Evolutionary conservation across 1,140 invertebrate species (phyloP).

Genomic region (Metopolophium dirhodum): DNA sequence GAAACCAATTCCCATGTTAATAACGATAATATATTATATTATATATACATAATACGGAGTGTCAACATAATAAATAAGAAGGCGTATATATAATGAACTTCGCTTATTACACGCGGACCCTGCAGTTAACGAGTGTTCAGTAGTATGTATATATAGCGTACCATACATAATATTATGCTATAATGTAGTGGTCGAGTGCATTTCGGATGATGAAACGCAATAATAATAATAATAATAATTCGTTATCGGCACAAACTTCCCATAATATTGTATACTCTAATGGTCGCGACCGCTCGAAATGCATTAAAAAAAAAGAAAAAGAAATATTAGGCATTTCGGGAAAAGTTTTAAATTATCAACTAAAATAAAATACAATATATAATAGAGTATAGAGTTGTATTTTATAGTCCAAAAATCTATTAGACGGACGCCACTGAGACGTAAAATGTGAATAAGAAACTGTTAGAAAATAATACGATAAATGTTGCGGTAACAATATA

Average conservation of each 20-base stretch:
- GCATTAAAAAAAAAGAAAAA: neutral
- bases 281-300: neutral
- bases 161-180: neutral
- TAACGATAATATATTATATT: neutral
- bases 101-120: neutral
- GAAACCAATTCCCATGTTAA: slow-evolving; percentile 21
- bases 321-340: neutral
- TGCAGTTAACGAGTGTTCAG: neutral
- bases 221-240: neutral
- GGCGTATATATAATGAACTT: slow-evolving; percentile 16
- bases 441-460: neutral
- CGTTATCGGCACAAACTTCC: neutral
- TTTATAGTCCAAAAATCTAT: neutral
- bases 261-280: neutral
- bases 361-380: neutral
- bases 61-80: neutral
- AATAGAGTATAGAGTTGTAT: neutral
- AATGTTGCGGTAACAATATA: neutral
- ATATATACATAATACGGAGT: neutral
- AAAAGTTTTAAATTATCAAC: neutral
- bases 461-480: neutral
- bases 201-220: neutral
- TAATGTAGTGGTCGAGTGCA: neutral
- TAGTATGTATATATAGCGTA: neutral
- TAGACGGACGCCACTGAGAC: neutral